Percentiles rank a stretch among this genome's conserved stretches.
phyloP scores from a whole-genome alignment of 2,113 vertebrate species.

The Megaleporinus macrocephalus region DNA sequence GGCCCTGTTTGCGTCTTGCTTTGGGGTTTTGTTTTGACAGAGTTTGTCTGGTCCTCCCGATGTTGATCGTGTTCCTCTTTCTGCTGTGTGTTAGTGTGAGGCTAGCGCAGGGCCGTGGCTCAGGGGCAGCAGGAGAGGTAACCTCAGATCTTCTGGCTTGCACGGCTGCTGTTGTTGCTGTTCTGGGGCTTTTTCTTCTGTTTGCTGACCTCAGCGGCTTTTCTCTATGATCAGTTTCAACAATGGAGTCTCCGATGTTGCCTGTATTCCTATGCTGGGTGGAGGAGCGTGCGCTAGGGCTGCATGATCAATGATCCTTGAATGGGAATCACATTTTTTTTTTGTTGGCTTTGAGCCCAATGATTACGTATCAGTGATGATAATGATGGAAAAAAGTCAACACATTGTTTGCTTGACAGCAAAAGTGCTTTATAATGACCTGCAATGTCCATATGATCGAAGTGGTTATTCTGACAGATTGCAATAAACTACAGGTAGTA shows the following conservation, averaged over 20 bases:
- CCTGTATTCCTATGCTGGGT: neutral
- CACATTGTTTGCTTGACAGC: no score
- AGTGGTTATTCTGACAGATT: no score
- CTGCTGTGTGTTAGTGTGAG: neutral
- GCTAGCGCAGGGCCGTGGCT: neutral
- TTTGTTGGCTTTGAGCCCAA: neutral
- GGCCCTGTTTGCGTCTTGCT: constrained; percentile 52
- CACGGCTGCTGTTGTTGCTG: neutral
- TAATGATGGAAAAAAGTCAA: no score
- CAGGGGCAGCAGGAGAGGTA: neutral
- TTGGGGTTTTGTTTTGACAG: constrained; percentile 46
- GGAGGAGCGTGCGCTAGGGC: neutral
- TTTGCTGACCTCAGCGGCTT: neutral
- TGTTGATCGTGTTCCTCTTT: neutral
- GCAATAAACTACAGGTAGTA: no score
- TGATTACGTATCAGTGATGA: no score
- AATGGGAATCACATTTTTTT: neutral
- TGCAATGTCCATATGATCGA: no score
- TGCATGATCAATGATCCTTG: neutral
- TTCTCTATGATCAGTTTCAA: neutral
- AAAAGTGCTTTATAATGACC: no score
- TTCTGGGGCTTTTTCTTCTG: neutral
- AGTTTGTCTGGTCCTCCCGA: constrained; percentile 43
- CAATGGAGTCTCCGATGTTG: neutral
- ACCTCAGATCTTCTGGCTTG: neutral